Evolutionary conservation across 2,797 vertebrate species (phyloP).

Genomic region (Falco columbarius): DNA sequence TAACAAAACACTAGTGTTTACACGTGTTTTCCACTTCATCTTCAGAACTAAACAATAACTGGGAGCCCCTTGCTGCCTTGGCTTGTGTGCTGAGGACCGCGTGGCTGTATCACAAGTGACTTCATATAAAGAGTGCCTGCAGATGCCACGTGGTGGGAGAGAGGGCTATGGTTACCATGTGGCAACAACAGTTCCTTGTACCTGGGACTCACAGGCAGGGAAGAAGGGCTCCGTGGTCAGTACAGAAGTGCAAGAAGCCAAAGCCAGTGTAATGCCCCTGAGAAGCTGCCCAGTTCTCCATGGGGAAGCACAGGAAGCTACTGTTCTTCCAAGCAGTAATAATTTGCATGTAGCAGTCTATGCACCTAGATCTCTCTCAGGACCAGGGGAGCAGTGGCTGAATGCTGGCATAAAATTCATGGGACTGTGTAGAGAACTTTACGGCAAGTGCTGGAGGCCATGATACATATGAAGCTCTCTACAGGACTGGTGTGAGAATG

Average conservation of each 20-base stretch:
- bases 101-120: neutral
- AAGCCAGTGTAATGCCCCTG: neutral
- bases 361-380: neutral
- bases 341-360: neutral
- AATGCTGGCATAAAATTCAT: neutral
- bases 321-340: neutral
- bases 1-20: constrained; percentile 12
- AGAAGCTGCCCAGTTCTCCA: neutral
- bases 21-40: neutral
- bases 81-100: neutral
- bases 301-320: neutral
- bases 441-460: too few relatives aligned
- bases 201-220: neutral
- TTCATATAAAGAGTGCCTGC: neutral
- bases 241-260: neutral
- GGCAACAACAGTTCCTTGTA: neutral
- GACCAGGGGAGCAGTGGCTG: neutral
- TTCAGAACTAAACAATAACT: neutral
- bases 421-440: neutral
- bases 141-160: neutral
- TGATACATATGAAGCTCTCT: too few relatives aligned
- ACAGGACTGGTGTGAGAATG: neutral
- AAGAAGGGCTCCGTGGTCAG: neutral
- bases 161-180: neutral
- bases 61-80: neutral